Evolutionary conservation across 2,797 vertebrate species (phyloP).

Genomic region (Lithobates pipiens): DNA sequence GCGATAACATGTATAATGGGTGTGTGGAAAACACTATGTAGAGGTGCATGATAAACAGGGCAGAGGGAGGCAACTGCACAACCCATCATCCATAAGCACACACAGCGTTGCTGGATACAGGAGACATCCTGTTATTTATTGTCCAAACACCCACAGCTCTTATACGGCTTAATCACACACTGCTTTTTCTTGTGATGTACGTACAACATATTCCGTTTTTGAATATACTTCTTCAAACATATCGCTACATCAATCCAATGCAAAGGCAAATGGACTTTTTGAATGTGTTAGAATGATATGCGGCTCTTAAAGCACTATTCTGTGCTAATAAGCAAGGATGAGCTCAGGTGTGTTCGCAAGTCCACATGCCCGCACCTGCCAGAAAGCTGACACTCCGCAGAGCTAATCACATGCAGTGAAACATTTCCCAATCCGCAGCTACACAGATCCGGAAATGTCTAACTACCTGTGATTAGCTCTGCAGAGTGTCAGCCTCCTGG

Average conservation of each 20-base stretch:
- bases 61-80: not conserved
- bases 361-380: no score
- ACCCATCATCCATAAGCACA: not conserved
- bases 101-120: not conserved
- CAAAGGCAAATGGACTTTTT: not conserved
- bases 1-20: slow-evolving; percentile 45
- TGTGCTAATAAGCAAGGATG: no score
- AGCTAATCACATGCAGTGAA: no score
- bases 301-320: not conserved
- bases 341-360: no score
- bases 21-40: slow-evolving; percentile 13
- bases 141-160: not conserved
- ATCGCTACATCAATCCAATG: not conserved
- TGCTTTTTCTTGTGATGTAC: not conserved
- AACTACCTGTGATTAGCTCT: no score
- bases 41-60: slow-evolving; percentile 34
- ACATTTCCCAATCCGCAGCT: no score
- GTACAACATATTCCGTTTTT: not conserved
- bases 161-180: not conserved
- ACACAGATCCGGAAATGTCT: no score
- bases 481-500: no score
- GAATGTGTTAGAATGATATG: not conserved
- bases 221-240: not conserved
- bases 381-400: no score
- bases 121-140: slow-evolving; percentile 22